Base-by-base conservation (phyloP, 2,113 vertebrate genomes). In the Egretta garzetta region DNA sequence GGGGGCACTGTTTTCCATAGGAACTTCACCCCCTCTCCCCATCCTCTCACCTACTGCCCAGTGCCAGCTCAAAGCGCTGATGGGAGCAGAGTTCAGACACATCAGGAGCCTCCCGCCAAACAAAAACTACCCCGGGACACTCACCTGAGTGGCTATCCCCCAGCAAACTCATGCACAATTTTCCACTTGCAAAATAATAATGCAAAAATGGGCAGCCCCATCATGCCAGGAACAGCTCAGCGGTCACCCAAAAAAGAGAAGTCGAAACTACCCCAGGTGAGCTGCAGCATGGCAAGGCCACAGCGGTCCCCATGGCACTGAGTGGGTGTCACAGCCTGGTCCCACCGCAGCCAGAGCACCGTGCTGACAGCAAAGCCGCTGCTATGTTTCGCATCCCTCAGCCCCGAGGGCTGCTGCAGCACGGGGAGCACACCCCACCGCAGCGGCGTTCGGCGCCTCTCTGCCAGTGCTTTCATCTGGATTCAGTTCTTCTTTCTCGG, bases 341-440 rank as follows among this genome's bases (percentile, higher is more conserved):
- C 21, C 60, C 14, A 3, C 33, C 24, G 2, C 2, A 2, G 49
- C 32, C 14, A 1, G 22, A 30, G 67, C 53, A 7, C 9, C 2
- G 2, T 1, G 0, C 14, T 14, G 30, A 23, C 0, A 0, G 41
- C 55, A 60, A 70, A 67, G 23, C 37, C 1, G 1, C 33, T 21
- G 55, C 41, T 1, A 1, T 1, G 1, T 22, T 1, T 18, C 43
- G 26, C 49, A 43, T 22, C 81, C 14, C 41, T 35, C 24, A 6
- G 41, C 64, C 56, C 70, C 1, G 1, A 12, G 19, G 4, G 68
- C 67, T 45, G 63, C 86, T 28, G 82, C 72, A 10, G 79, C 20
- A 3, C 0, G 0, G 32, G 73, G 37, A 55, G 45, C 56, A 9
- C 2, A 1, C 14, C 47, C 39, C 1, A 4, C 10, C 1, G 0